Conservation (phyloP, 2,888 invertebrate species). For the Diloba caeruleocephala region DNA sequence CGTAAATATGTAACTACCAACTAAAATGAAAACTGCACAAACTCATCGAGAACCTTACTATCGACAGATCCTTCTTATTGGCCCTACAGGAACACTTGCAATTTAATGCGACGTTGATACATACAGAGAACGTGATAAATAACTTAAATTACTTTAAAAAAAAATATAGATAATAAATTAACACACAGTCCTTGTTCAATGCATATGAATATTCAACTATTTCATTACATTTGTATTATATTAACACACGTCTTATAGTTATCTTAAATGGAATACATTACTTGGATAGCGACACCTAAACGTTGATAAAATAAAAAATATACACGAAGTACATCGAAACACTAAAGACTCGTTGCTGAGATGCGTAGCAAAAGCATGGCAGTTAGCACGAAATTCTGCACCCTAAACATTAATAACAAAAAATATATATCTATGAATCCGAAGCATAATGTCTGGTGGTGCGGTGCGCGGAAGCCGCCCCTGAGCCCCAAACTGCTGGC, state of each 20-base stretch:
- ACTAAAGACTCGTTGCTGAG: conserved; percentile 80
- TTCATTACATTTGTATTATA: conserved; percentile 75
- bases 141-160: conserved; percentile 82
- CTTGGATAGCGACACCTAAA: conserved; percentile 79
- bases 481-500: conserved; percentile 15
- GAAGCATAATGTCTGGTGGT: conserved; percentile 71
- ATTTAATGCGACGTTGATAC: conserved; percentile 68
- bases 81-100: conserved; percentile 68
- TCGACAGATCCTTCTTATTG: conserved; percentile 78
- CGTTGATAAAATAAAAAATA: conserved; percentile 72
- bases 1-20: conserved; percentile 66
- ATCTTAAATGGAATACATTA: conserved; percentile 87
- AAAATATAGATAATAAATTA: conserved; percentile 84
- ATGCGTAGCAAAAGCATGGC: conserved; percentile 86
- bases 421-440: conserved; percentile 77
- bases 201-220: conserved; percentile 81
- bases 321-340: conserved; percentile 71
- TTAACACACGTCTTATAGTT: conserved; percentile 81
- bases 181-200: conserved; percentile 87
- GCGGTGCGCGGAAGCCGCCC: conserved; percentile 51
- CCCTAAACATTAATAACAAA: conserved; percentile 82
- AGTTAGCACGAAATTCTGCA: conserved; percentile 86
- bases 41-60: conserved; percentile 70
- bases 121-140: conserved; percentile 79
- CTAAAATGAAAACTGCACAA: conserved; percentile 75